Evolutionary conservation across 2,888 invertebrate genomes (phyloP).

Genomic region (Tenthredo distinguenda): DNA sequence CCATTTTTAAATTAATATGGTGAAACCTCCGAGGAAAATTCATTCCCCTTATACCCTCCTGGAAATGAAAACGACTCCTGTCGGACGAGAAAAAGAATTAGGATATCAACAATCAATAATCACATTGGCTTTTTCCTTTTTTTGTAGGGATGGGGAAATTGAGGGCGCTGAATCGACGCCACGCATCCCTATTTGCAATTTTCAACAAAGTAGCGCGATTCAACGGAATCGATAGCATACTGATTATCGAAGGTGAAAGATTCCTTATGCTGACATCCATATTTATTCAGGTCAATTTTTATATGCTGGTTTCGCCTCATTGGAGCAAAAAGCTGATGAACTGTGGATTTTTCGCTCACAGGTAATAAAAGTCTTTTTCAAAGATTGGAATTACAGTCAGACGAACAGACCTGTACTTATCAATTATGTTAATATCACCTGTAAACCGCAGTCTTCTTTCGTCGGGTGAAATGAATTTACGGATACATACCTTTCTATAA

Average conservation of each 20-base stretch:
- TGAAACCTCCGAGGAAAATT: too few relatives aligned
- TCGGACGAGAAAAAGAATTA: too few relatives aligned
- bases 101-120: too few relatives aligned
- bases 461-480: background rate
- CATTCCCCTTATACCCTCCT: too few relatives aligned
- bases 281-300: background rate
- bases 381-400: background rate
- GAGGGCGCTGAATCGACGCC: conserved; percentile 22
- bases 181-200: background rate
- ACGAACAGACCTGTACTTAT: too few relatives aligned
- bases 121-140: background rate
- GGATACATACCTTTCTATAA: background rate
- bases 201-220: background rate
- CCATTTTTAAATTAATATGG: too few relatives aligned
- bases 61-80: too few relatives aligned
- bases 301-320: background rate
- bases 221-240: background rate
- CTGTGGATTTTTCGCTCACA: background rate
- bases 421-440: too few relatives aligned
- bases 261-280: background rate
- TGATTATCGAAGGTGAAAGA: conserved; percentile 27
- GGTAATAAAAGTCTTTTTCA: background rate
- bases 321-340: background rate
- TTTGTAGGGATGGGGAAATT: background rate
- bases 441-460: background rate